Conservation (phyloP, 2,797 vertebrate genomes). For the Amazonetta brasiliensis region DNA sequence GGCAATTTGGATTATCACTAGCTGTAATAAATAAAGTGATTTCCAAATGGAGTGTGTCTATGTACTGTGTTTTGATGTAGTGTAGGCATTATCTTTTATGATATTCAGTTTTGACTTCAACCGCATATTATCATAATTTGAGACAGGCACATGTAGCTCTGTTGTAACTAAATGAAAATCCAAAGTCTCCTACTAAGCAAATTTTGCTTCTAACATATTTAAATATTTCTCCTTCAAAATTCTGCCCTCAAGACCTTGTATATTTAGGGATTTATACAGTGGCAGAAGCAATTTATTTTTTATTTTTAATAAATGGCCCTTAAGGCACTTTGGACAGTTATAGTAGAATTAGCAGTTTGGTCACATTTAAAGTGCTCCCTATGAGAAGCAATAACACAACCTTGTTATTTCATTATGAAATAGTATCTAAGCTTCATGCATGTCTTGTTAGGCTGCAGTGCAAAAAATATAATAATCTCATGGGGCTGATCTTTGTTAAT, state of each 20-base stretch:
- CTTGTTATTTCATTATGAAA: slow-evolving; percentile 72
- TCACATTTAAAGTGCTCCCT: slow-evolving; percentile 63
- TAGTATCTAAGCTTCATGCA: slow-evolving; percentile 23
- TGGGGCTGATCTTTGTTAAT: slow-evolving; percentile 47
- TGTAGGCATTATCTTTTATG: not conserved
- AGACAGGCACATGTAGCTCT: not conserved
- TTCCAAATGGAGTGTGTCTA: not conserved
- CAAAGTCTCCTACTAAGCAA: slow-evolving; percentile 12
- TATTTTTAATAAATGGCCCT: slow-evolving; percentile 70
- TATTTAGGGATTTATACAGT: slow-evolving; percentile 35
- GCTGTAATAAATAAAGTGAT: not conserved
- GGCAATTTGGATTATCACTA: not conserved
- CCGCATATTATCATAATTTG: slow-evolving; percentile 2
- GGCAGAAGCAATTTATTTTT: slow-evolving; percentile 57
- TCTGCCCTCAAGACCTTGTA: slow-evolving; percentile 34
- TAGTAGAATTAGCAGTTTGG: slow-evolving; percentile 66
- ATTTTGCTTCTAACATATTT: slow-evolving; percentile 21
- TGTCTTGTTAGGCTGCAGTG: slow-evolving; percentile 40
- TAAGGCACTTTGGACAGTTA: slow-evolving; percentile 49
- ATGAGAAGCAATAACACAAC: slow-evolving; percentile 51
- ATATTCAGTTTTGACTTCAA: slow-evolving; percentile 2
- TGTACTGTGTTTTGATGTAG: not conserved
- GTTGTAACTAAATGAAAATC: slow-evolving; percentile 29
- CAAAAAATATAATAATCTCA: slow-evolving; percentile 22
- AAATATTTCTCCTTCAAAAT: slow-evolving; percentile 66